Evolutionary conservation across 2,888 invertebrate species (phyloP).

Genomic region (Camponotus fellah): DNA sequence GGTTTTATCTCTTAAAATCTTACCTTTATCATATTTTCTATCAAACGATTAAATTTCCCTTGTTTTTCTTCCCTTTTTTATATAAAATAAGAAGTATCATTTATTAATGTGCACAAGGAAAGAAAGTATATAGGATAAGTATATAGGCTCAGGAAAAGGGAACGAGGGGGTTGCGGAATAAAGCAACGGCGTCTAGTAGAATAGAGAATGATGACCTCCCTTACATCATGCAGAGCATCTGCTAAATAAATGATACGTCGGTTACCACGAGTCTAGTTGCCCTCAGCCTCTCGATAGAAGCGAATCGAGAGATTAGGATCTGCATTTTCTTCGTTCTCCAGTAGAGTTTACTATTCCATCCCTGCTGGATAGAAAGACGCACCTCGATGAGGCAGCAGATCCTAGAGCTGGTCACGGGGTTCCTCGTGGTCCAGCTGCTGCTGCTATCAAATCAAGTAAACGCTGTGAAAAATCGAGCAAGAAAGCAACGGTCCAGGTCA

Average conservation of each 20-base stretch:
- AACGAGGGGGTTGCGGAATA: constrained; percentile 57
- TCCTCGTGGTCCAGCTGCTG: constrained; percentile 70
- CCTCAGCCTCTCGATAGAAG: constrained; percentile 77
- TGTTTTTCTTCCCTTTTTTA: not conserved
- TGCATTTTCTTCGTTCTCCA: constrained; percentile 28
- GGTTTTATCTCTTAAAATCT: not conserved
- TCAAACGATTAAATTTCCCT: not conserved
- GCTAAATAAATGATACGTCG: constrained; percentile 80
- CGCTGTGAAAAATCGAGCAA: constrained; percentile 62
- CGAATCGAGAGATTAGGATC: constrained; percentile 70
- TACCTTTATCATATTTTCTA: not conserved
- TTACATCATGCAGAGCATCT: constrained; percentile 77
- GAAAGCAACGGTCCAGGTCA: constrained; percentile 67
- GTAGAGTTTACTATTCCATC: not conserved
- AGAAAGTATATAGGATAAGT: constrained; percentile 40
- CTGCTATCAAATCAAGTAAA: constrained; percentile 57
- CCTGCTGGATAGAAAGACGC: constrained; percentile 16
- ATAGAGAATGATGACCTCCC: constrained; percentile 82
- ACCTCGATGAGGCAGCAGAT: constrained; percentile 64
- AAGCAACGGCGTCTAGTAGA: constrained; percentile 71
- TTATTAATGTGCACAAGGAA: not conserved
- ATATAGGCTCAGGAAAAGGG: constrained; percentile 51
- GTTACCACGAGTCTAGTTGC: constrained; percentile 78
- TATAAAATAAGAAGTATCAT: not conserved
- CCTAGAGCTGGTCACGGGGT: constrained; percentile 63